phyloP scores from a whole-genome alignment of 1,140 invertebrate genomes.

The Glomeris maerens region DNA sequence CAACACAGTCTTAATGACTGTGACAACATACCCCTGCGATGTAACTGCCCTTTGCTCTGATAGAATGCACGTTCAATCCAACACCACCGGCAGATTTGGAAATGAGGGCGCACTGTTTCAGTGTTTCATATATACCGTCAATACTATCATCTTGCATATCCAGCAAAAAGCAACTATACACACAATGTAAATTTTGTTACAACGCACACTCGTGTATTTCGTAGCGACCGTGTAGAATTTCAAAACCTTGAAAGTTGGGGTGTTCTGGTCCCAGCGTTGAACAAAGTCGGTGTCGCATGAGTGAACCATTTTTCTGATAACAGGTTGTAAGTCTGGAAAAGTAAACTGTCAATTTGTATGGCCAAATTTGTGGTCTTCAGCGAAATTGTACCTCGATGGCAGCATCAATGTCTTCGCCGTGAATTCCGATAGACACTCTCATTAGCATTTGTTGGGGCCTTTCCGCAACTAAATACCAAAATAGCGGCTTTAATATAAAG shows the following conservation, averaged over 20 bases:
- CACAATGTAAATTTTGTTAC: too few species aligned
- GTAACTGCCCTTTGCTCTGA: conserved; percentile 75
- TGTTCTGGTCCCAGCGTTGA: conserved; percentile 78
- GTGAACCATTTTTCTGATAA: conserved; percentile 94
- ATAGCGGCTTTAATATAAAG: too few species aligned
- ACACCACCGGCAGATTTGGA: conserved; percentile 97
- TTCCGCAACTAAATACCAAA: conserved; percentile 52
- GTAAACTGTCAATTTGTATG: neutral
- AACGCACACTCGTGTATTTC: too few species aligned
- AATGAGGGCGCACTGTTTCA: conserved; percentile 89
- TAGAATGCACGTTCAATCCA: conserved; percentile 91
- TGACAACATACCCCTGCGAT: conserved; percentile 57
- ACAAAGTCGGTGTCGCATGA: conserved; percentile 93
- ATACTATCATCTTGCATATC: conserved; percentile 95
- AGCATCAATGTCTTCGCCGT: conserved; percentile 79
- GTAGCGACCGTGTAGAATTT: neutral
- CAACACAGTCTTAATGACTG: conserved; percentile 2
- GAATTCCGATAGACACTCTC: conserved; percentile 93
- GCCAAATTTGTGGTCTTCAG: neutral
- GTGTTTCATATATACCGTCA: conserved; percentile 92
- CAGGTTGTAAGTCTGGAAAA: conserved; percentile 68
- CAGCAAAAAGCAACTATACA: conserved; percentile 78
- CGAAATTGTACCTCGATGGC: conserved; percentile 53
- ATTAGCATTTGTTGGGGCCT: conserved; percentile 98
- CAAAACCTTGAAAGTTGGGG: conserved; percentile 74